Conservation (phyloP, 2,888 invertebrate species). For the Rhodophaea formosa region DNA sequence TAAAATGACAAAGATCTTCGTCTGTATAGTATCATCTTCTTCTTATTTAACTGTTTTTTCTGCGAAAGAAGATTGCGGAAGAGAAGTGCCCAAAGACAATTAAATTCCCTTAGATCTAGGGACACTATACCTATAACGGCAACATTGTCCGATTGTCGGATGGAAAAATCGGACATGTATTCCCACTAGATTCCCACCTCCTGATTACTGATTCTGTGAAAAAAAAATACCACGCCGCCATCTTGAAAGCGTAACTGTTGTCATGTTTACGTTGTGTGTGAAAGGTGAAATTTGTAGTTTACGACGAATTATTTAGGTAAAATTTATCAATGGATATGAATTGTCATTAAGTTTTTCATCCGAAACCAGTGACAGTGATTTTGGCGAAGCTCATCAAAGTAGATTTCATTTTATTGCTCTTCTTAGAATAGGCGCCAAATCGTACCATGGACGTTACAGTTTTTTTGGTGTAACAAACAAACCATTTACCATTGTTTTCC, state of each 20-base stretch:
- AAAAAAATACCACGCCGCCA: conserved; percentile 50
- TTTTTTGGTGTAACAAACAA: conserved; percentile 36
- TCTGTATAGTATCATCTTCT: too few species aligned
- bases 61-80: too few species aligned
- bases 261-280: conserved; percentile 80
- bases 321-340: conserved; percentile 23
- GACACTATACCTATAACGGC: too few species aligned
- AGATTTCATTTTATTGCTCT: neutral
- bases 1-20: too few species aligned
- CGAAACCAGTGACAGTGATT: neutral
- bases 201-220: too few species aligned
- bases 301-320: conserved; percentile 45
- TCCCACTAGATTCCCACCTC: too few species aligned
- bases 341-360: neutral
- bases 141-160: too few species aligned
- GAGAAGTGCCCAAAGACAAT: too few species aligned
- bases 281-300: conserved; percentile 65
- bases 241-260: conserved; percentile 80
- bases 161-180: too few species aligned
- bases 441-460: conserved; percentile 46
- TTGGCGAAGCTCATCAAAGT: neutral
- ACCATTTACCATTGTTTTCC: conserved; percentile 30
- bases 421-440: conserved; percentile 75
- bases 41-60: too few species aligned
- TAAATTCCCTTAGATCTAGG: too few species aligned